A percentile compares a stretch with the other conserved stretches of the same genome.
Evolutionary conservation across 2,797 vertebrate species (phyloP).

Genomic region (Tapirus indicus): DNA sequence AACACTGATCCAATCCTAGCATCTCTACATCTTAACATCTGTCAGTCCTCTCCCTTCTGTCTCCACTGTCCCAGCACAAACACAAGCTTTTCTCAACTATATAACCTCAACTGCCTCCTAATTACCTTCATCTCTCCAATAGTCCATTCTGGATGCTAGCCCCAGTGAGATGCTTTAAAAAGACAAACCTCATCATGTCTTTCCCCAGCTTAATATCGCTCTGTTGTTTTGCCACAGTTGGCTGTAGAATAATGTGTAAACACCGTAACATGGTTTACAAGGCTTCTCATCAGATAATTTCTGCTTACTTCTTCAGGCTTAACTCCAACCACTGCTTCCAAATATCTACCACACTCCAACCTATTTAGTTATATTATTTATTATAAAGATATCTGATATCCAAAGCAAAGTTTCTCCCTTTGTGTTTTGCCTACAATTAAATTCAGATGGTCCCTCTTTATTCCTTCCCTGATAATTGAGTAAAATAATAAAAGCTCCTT

Average conservation of each 20-base stretch:
- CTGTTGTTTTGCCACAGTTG: background rate
- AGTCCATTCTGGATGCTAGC: background rate
- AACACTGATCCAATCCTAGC: background rate
- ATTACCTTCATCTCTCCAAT: background rate
- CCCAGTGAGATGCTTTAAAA: constrained; percentile 23
- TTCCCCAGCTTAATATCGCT: background rate
- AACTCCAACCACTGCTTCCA: background rate
- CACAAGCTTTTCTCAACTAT: background rate
- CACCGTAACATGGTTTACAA: background rate
- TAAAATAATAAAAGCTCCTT: background rate
- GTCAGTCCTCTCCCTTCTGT: background rate
- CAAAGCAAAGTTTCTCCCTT: background rate
- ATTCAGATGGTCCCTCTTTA: background rate
- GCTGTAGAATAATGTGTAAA: background rate
- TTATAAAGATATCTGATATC: background rate
- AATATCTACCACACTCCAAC: background rate
- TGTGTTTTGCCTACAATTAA: background rate
- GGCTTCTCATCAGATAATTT: background rate
- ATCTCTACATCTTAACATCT: background rate
- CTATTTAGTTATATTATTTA: background rate
- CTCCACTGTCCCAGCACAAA: background rate
- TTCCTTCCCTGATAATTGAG: background rate
- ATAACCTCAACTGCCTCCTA: background rate
- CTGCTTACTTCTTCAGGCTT: background rate
- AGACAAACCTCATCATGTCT: background rate